Conservation (phyloP, 2,797 vertebrate species). For the Capromys pilorides region DNA sequence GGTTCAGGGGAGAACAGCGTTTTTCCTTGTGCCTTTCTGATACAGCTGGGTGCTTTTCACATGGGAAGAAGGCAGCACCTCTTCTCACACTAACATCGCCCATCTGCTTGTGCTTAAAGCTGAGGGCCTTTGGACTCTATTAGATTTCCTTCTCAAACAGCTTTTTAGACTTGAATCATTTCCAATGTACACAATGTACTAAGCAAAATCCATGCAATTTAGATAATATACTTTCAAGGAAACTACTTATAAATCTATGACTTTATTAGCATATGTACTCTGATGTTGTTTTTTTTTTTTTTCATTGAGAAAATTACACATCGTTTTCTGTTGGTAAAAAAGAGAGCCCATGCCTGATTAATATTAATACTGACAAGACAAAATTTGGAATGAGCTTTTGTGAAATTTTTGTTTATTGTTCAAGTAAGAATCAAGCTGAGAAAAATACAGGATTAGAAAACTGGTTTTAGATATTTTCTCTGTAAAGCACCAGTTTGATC, state of each 20-base stretch:
- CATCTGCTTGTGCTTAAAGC: not conserved
- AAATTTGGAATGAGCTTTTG: conserved; percentile 6
- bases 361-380: conserved; percentile 1
- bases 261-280: not conserved
- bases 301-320: not conserved
- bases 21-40: not conserved
- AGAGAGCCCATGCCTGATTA: not conserved
- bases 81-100: not conserved
- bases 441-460: not conserved
- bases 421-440: conserved; percentile 22
- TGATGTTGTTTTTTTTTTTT: conserved; percentile 44
- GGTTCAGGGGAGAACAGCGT: not conserved
- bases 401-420: not conserved
- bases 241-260: not conserved
- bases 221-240: not conserved
- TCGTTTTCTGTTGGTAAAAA: conserved; percentile 15
- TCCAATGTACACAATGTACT: not conserved
- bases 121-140: not conserved
- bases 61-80: not conserved
- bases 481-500: not conserved
- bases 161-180: not conserved
- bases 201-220: conserved; percentile 5
- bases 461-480: not conserved
- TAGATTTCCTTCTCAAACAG: not conserved
- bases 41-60: not conserved